Evolutionary conservation across 53 echinoderm and acorn worm genomes (phyloP).

Genomic region (Crossaster papposus): DNA sequence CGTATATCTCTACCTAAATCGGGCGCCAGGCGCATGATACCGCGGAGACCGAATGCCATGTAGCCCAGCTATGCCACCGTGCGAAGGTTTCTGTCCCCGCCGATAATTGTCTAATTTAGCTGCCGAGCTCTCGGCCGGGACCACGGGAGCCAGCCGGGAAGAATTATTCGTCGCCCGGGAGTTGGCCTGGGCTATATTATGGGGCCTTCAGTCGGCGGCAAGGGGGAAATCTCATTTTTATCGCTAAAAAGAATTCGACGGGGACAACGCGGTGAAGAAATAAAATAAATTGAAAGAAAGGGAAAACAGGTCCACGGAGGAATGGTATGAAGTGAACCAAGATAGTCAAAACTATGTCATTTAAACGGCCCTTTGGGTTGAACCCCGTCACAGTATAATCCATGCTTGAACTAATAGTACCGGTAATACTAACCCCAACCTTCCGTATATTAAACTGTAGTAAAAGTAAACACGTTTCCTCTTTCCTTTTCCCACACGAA

Average conservation of each 20-base stretch:
- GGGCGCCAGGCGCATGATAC: slow-evolving; percentile 40
- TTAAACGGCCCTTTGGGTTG: slow-evolving; percentile 25
- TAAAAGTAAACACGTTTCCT: no score
- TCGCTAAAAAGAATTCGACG: slow-evolving; percentile 3
- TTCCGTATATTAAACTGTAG: not conserved
- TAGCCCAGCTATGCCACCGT: slow-evolving; percentile 37
- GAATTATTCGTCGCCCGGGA: slow-evolving; percentile 61
- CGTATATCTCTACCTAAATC: slow-evolving; percentile 63
- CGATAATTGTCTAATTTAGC: slow-evolving; percentile 68
- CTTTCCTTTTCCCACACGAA: no score
- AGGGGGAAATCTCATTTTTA: slow-evolving; percentile 15
- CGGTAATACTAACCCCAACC: not conserved
- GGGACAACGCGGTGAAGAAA: not conserved
- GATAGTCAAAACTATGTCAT: slow-evolving; percentile 23
- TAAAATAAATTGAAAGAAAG: not conserved
- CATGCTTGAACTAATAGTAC: not conserved
- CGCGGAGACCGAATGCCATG: slow-evolving; percentile 49
- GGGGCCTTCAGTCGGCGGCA: not conserved
- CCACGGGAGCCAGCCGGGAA: slow-evolving; percentile 50
- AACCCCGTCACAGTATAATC: not conserved
- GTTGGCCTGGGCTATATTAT: slow-evolving; percentile 1
- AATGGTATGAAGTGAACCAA: not conserved
- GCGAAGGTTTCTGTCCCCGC: slow-evolving; percentile 54
- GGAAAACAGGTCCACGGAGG: not conserved
- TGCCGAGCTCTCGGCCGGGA: slow-evolving; percentile 25